phyloP scores from a whole-genome alignment of 2,888 invertebrate species.

The Cataglyphis rosenhaueri region DNA sequence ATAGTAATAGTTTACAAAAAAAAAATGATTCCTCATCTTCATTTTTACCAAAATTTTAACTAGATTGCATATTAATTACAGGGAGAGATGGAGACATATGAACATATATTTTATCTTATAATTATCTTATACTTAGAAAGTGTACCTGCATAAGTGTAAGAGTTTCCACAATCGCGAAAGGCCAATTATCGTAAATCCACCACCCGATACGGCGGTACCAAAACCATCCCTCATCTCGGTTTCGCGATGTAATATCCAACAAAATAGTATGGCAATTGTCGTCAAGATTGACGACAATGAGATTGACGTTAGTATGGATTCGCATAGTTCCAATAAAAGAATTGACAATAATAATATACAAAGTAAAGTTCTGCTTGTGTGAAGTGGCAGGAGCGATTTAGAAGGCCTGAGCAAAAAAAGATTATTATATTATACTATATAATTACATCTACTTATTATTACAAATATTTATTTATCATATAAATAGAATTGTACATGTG shows the following conservation, averaged over 20 bases:
- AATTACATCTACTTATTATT: not conserved
- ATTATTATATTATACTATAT: not conserved
- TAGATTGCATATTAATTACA: not conserved
- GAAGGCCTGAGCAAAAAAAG: conserved; percentile 57
- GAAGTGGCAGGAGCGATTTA: conserved; percentile 72
- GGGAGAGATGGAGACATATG: not conserved
- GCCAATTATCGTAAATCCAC: conserved; percentile 72
- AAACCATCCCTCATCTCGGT: conserved; percentile 75
- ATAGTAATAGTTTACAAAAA: not conserved
- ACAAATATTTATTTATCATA: not conserved
- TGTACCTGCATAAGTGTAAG: conserved; percentile 72
- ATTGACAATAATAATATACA: conserved; percentile 68
- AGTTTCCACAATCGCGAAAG: conserved; percentile 75
- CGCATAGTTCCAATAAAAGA: conserved; percentile 75
- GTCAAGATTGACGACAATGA: conserved; percentile 74
- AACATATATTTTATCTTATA: not conserved
- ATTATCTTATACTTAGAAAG: not conserved
- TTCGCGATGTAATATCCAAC: conserved; percentile 78
- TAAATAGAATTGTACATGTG: not conserved
- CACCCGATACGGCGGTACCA: conserved; percentile 69
- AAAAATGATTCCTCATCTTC: too few species aligned
- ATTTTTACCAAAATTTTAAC: too few species aligned
- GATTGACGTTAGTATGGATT: conserved; percentile 71
- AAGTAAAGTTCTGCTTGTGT: conserved; percentile 72
- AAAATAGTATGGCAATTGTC: conserved; percentile 74